A percentile compares a stretch with the other conserved stretches of the same genome.
These are phyloP conservation scores for Columba janthina DNA, from an alignment of 2,113 vertebrate genomes.

Conservation along the genomic window DNA sequence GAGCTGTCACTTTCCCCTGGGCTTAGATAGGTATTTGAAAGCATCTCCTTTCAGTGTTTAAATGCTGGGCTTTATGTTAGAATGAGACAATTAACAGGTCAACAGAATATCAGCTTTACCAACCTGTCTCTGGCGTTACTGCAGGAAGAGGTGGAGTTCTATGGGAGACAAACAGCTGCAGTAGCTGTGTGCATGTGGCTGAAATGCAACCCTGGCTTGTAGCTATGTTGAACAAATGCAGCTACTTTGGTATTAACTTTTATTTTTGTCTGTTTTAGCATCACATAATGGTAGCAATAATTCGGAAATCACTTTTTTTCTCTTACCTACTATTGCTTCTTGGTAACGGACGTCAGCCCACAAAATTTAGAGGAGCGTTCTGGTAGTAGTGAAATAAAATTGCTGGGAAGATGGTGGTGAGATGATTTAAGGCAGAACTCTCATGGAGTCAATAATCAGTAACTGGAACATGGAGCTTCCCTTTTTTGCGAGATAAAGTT, in stretches of 20 bases:
- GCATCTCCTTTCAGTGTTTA: not conserved
- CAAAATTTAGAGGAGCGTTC: conserved; percentile 36
- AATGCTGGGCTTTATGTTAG: not conserved
- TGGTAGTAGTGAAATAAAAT: conserved; percentile 19
- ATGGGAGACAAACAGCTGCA: not conserved
- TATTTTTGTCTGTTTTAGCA: not conserved
- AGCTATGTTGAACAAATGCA: not conserved
- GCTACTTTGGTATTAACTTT: not conserved
- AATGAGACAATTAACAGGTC: not conserved
- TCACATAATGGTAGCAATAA: not conserved
- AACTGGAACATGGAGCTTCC: conserved; percentile 59
- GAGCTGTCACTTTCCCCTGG: not conserved
- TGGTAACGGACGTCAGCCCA: conserved; percentile 7
- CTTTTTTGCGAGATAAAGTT: conserved; percentile 68
- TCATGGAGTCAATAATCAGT: conserved; percentile 65
- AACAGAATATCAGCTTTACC: not conserved
- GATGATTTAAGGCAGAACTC: conserved; percentile 63
- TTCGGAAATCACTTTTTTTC: conserved; percentile 16
- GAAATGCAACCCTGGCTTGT: not conserved
- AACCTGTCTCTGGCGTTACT: not conserved
- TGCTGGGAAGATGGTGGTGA: conserved; percentile 23
- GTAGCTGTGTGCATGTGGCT: not conserved
- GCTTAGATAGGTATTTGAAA: not conserved
- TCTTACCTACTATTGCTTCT: not conserved
- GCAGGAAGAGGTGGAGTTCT: not conserved